Evolutionary conservation across 2,888 invertebrate species (phyloP).

Genomic region (Acronicta aceris): DNA sequence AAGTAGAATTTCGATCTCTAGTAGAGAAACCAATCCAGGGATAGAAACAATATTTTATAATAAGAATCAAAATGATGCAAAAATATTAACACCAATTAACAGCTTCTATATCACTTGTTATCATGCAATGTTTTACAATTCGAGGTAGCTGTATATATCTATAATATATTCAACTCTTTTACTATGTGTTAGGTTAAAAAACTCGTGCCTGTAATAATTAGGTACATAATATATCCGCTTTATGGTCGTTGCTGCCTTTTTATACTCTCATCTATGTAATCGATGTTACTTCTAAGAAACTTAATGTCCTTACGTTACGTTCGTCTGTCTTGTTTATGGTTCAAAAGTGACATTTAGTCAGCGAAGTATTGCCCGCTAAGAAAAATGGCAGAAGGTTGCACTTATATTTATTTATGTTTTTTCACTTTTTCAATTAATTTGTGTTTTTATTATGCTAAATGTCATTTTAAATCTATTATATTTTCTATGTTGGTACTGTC

Average conservation of each 20-base stretch:
- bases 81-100: conserved; percentile 22
- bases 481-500: conserved; percentile 41
- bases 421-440: background rate
- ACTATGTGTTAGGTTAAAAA: conserved; percentile 68
- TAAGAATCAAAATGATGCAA: background rate
- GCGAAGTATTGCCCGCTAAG: background rate
- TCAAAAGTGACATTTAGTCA: conserved; percentile 40
- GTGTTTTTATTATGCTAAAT: conserved; percentile 32
- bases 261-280: conserved; percentile 58
- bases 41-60: too few species aligned
- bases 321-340: conserved; percentile 38
- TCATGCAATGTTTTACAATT: conserved; percentile 49
- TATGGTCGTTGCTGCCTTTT: conserved; percentile 55
- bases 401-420: background rate
- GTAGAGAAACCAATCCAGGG: too few species aligned
- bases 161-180: conserved; percentile 54
- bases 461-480: conserved; percentile 37
- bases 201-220: conserved; percentile 71
- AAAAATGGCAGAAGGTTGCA: background rate
- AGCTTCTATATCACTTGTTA: conserved; percentile 46
- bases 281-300: conserved; percentile 44
- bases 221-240: conserved; percentile 58
- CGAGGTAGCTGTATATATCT: conserved; percentile 37
- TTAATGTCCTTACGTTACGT: conserved; percentile 34
- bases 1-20: too few species aligned